Percentiles rank a stretch among this genome's conserved stretches.
Conservation (phyloP, 1,140 invertebrate genomes). For the Lordiphosa collinella region DNA sequence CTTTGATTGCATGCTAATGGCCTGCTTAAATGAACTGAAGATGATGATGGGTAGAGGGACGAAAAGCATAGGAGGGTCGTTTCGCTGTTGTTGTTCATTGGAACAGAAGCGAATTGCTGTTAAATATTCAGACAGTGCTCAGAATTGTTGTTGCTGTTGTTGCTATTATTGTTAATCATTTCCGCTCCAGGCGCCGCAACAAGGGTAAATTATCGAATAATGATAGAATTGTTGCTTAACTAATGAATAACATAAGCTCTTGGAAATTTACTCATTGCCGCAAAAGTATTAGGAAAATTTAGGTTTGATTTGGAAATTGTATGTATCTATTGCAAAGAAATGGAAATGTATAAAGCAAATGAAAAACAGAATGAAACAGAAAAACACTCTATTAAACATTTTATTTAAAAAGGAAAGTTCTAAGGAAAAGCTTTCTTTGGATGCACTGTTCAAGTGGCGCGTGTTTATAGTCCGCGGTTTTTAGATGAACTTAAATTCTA, state of each 20-base stretch:
- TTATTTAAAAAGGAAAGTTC: no score
- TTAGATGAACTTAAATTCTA: no score
- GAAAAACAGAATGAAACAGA: no score
- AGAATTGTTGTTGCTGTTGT: constrained; percentile 24
- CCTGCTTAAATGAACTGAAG: constrained; percentile 46
- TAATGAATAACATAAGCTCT: not conserved
- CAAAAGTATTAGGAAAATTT: no score
- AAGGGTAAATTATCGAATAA: constrained; percentile 7
- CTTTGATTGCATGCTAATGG: constrained; percentile 58
- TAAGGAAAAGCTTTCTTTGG: no score
- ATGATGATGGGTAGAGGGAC: not conserved
- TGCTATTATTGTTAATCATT: constrained; percentile 42
- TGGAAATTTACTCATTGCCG: no score
- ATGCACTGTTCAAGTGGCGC: no score
- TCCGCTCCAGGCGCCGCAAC: constrained; percentile 36
- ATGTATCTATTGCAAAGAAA: no score
- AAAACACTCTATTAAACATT: no score
- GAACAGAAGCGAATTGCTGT: constrained; percentile 44
- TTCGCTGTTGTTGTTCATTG: constrained; percentile 38
- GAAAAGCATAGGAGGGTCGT: constrained; percentile 9
- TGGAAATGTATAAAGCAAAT: no score
- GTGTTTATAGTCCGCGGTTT: no score
- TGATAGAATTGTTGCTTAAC: not conserved
- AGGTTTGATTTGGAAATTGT: no score
- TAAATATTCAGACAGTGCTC: constrained; percentile 52